A percentile compares a stretch with the other conserved stretches of the same genome.
Evolutionary conservation across 2,888 invertebrate genomes (phyloP).

Genomic region (Catocala nupta): DNA sequence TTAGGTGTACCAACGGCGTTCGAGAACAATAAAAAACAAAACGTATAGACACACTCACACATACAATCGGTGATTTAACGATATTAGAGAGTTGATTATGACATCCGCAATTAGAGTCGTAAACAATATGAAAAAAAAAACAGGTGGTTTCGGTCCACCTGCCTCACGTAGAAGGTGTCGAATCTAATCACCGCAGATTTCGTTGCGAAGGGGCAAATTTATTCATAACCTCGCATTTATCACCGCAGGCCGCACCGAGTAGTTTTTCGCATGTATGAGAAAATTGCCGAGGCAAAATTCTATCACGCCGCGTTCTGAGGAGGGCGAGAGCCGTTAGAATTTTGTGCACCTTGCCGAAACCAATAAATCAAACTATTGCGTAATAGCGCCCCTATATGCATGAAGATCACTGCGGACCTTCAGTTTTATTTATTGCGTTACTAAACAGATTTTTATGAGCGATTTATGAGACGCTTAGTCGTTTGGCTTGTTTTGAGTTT

Average conservation of each 20-base stretch:
- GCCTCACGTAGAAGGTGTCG: constrained; percentile 68
- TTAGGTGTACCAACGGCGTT: constrained; percentile 55
- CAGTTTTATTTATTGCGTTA: constrained; percentile 79
- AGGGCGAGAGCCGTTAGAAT: constrained; percentile 76
- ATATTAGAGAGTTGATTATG: constrained; percentile 33
- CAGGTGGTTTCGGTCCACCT: constrained; percentile 69
- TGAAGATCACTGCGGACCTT: constrained; percentile 72
- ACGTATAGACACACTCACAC: constrained; percentile 32
- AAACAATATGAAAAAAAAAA: constrained; percentile 39
- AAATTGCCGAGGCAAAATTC: constrained; percentile 80
- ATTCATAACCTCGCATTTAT: constrained; percentile 85
- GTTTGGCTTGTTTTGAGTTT: constrained; percentile 57
- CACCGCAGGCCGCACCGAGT: constrained; percentile 74
- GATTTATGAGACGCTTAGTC: constrained; percentile 67
- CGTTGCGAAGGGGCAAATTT: constrained; percentile 75
- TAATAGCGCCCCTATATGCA: constrained; percentile 84
- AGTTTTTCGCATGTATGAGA: constrained; percentile 81
- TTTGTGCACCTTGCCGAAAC: constrained; percentile 82
- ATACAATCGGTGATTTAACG: constrained; percentile 38
- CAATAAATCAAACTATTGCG: constrained; percentile 86
- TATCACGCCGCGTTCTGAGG: constrained; percentile 71
- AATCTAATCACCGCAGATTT: constrained; percentile 82
- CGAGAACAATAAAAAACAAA: constrained; percentile 55
- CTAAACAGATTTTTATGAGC: constrained; percentile 79
- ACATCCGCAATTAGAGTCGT: constrained; percentile 38